These are phyloP conservation scores for Brachyhypopomus occidentalis DNA, from an alignment of 2,113 vertebrate genomes.

Conservation along the genomic window DNA sequence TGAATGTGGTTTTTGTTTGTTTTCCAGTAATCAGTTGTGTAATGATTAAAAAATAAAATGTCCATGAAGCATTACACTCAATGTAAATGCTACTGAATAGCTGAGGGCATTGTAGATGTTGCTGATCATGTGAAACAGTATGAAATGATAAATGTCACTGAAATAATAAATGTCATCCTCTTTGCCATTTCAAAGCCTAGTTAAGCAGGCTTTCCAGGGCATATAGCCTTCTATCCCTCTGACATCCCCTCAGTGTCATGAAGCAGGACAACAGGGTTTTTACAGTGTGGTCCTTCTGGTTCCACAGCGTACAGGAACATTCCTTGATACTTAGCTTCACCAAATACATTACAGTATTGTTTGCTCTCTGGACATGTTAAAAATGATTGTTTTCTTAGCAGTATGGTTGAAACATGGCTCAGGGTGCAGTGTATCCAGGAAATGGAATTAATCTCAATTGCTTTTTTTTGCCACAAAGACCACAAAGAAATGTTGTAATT, in stretches of 20 bases:
- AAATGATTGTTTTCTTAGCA: not conserved
- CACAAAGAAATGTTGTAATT: not conserved
- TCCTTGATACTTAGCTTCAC: not conserved
- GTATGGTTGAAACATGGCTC: not conserved
- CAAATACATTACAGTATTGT: slow-evolving; percentile 2
- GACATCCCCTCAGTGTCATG: not conserved
- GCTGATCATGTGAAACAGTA: slow-evolving; percentile 39
- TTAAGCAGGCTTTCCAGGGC: slow-evolving; percentile 1
- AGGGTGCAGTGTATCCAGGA: not conserved
- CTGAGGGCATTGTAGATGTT: slow-evolving; percentile 31
- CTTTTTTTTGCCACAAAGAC: not conserved
- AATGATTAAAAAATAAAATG: slow-evolving; percentile 34
- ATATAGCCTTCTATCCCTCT: slow-evolving; percentile 15
- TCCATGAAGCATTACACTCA: slow-evolving; percentile 20
- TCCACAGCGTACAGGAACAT: not conserved
- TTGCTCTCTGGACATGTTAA: not conserved
- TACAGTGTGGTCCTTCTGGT: slow-evolving; percentile 31
- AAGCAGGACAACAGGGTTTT: slow-evolving; percentile 44
- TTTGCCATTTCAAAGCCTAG: slow-evolving; percentile 24
- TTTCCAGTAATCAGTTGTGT: not conserved
- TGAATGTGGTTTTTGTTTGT: slow-evolving; percentile 42
- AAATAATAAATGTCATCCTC: slow-evolving; percentile 49
- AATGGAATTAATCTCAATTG: not conserved
- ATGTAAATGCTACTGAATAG: slow-evolving; percentile 17
- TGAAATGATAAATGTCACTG: slow-evolving; percentile 8